Evolutionary conservation across 2,113 vertebrate species (phyloP).

Genomic region (Dicrurus megarhynchus): DNA sequence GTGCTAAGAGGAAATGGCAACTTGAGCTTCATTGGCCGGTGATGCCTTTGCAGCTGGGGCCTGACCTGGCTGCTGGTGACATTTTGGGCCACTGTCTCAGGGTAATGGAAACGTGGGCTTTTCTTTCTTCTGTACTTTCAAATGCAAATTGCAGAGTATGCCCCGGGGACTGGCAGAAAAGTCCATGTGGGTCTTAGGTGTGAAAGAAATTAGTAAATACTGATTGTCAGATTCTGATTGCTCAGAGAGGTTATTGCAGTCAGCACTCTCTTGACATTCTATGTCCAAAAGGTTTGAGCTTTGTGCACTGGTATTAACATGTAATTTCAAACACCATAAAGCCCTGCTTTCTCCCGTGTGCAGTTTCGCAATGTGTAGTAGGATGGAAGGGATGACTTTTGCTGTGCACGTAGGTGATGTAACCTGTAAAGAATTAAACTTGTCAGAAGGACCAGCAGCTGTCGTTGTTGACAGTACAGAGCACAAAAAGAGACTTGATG

Average conservation of each 20-base stretch:
- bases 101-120: background rate
- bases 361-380: background rate
- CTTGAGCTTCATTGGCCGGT: background rate
- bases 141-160: background rate
- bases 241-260: background rate
- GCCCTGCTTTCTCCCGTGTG: background rate
- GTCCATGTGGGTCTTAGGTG: background rate
- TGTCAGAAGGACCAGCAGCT: background rate
- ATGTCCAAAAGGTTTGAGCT: background rate
- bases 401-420: background rate
- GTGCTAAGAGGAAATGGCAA: background rate
- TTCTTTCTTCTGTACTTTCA: background rate
- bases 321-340: background rate
- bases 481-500: background rate
- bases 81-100: background rate
- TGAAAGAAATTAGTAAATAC: background rate
- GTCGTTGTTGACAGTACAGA: background rate
- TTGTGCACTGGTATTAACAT: background rate
- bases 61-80: background rate
- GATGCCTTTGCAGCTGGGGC: background rate
- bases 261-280: background rate
- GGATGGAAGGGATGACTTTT: constrained; percentile 10
- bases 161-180: background rate
- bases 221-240: background rate
- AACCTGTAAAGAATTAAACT: constrained; percentile 19